Base-by-base conservation (phyloP, 2,888 invertebrate species). In the Pelosia muscerda region DNA sequence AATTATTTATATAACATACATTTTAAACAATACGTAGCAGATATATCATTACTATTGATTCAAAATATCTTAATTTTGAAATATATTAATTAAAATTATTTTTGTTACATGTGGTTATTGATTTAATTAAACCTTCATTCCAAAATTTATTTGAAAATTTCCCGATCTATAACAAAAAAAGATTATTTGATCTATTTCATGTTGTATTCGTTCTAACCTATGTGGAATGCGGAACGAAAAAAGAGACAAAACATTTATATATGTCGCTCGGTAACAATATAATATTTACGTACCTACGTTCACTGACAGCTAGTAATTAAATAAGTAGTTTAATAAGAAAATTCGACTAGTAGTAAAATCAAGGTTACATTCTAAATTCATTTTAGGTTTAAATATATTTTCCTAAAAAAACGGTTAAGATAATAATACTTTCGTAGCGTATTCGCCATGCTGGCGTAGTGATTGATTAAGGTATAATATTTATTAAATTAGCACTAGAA, bases 191-290 rank as follows among this genome's bases (percentile, higher is more conserved):
- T n/a, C 49, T 49, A 49, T 49, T 49, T 49, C n/a, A 49, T n/a
- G n/a, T n/a, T n/a, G 49, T 49, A 49, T 49, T 49, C 49, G n/a
- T 49, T 49, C 49, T n/a, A 8, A 49, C 49, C n/a, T 49, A n/a
- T 8, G n/a, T 49, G 49, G n/a, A n/a, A 49, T 49, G 49, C 19
- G 8, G 19, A 42, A 42, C 19, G 8, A n/a, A 49, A 49, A 49
- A 49, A 49, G 42, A 49, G 49, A 49, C 49, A 2, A 49, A 19
- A 19, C 19, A 49, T 49, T n/a, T n/a, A n/a, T n/a, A 49, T 19
- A 42, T 42, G 42, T 8, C n/a, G 9, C n/a, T n/a, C n/a, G 49
- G n/a, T 8, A 49, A 49, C 8, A 49, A 49, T 49, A 49, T 8
- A n/a, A n/a, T 49, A 49, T 49, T 42, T 4, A 34, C 13, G 38